Evolutionary conservation across 2,113 vertebrate genomes (phyloP).

Genomic region (Mesoclemmys tuberculata): DNA sequence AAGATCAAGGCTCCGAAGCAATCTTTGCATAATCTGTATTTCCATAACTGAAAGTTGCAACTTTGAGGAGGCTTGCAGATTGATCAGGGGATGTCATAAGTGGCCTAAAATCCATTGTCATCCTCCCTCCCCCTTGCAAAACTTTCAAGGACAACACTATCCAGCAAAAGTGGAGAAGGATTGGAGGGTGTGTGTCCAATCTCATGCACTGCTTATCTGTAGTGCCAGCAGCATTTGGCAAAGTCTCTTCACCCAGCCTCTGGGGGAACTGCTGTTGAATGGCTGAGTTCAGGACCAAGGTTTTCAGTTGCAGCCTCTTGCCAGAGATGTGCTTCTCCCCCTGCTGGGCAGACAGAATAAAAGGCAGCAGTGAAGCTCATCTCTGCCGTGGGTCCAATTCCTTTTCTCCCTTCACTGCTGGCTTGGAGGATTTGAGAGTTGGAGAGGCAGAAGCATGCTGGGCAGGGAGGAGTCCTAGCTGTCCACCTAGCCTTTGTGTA

Average conservation of each 20-base stretch:
- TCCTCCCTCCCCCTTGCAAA: fast-evolving
- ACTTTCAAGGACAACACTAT: background rate
- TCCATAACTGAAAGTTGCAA: background rate
- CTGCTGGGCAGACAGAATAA: background rate
- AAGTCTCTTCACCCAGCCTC: background rate
- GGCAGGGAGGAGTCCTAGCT: too few species aligned
- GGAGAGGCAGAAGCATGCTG: too few species aligned
- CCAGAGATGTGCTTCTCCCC: background rate
- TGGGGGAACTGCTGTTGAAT: background rate
- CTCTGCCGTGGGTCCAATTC: background rate
- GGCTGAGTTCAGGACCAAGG: background rate
- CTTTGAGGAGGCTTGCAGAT: background rate
- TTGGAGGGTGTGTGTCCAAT: fast-evolving
- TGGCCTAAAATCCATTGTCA: background rate
- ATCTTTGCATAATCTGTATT: background rate
- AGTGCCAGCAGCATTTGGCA: background rate
- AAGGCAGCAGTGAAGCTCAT: background rate
- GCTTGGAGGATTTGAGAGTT: too few species aligned
- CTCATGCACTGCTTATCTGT: background rate
- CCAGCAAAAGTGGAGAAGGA: background rate
- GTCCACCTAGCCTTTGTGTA: background rate
- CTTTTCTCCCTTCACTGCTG: background rate
- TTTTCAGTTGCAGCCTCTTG: background rate
- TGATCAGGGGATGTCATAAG: background rate
- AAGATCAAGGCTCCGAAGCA: background rate